Evolutionary conservation across 2,113 vertebrate species (phyloP), one percentile per base, ranked within the genome.

Genomic region (Clarias magur): DNA sequence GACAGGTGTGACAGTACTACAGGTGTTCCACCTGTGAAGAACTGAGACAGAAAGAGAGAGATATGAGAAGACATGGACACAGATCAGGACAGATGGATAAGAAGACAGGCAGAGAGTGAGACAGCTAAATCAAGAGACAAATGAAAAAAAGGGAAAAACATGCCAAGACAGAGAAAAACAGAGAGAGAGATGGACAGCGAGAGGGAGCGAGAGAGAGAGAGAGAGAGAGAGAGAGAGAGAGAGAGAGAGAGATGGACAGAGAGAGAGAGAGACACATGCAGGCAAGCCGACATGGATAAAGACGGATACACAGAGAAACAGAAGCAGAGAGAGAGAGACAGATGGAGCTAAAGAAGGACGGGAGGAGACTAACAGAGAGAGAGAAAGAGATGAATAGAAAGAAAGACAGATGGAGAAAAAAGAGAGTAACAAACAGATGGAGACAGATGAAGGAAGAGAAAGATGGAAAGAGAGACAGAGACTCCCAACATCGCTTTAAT

Each of bases 61-160:
- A 94, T 15, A 86, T 9, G 23, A 23, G 8, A 0, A 12, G 17
- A 23, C 17, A 23, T 42, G 42, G 42, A 42, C 42, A 42, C 42
- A 42, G 42, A 23, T 21, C 4, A 62, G 21, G 19, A 62, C 60
- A 62, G 60, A 23, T 62, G 23, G 6, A 25, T 2, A 65, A 9
- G n/a, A 10, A 65, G 25, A 65, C 9, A 65, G 63, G n/a, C 0
- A 65, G 92, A 67, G 94, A 94, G 86, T 94, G 16, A 86, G 62
- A 70, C n/a, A 59, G 54, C 42, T 42, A 42, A 42, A 42, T 42
- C 42, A 42, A 83, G 11, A 30, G 21, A 73, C 8, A 65, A 3
- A 65, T 11, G 3, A 9, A 65, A 6, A 25, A 10, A 11, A 2
- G 9, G 3, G 25, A 13, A 3, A 65, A 0, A 65, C 92, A 63